Percentiles rank a stretch among this genome's conserved stretches.
phyloP scores from a whole-genome alignment of 1,140 invertebrate species.

The Helicoverpa armigera region DNA sequence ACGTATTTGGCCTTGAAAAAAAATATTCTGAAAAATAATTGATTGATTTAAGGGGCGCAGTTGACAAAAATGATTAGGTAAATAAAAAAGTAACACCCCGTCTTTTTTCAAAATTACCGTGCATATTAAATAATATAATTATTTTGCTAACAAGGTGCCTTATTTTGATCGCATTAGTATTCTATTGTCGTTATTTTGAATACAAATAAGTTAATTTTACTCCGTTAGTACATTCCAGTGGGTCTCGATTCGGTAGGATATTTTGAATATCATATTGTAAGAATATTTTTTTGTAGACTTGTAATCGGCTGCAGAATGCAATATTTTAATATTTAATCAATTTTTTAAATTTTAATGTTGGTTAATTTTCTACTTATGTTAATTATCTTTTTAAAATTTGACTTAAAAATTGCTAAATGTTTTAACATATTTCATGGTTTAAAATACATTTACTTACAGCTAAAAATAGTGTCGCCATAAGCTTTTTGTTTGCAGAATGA shows the following conservation, averaged over 20 bases:
- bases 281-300: conserved; percentile 14
- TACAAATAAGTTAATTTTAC: not conserved
- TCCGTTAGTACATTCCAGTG: conserved; percentile 40
- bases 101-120: not conserved
- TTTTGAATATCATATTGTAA: conserved; percentile 46
- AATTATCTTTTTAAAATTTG: too few relatives aligned
- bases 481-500: not conserved
- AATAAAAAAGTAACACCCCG: not conserved
- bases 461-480: not conserved
- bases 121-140: not conserved
- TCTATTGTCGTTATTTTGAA: not conserved
- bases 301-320: conserved; percentile 29
- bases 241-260: conserved; percentile 34
- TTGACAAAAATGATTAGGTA: too few relatives aligned
- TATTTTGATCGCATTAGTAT: not conserved
- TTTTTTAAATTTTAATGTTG: not conserved
- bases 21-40: too few relatives aligned
- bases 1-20: too few relatives aligned
- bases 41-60: too few relatives aligned
- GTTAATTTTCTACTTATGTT: not conserved
- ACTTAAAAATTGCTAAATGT: not conserved
- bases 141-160: not conserved
- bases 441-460: not conserved
- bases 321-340: not conserved
- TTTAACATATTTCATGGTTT: not conserved